phyloP scores from a whole-genome alignment of 2,797 vertebrate genomes.

The Hyperoplus immaculatus region DNA sequence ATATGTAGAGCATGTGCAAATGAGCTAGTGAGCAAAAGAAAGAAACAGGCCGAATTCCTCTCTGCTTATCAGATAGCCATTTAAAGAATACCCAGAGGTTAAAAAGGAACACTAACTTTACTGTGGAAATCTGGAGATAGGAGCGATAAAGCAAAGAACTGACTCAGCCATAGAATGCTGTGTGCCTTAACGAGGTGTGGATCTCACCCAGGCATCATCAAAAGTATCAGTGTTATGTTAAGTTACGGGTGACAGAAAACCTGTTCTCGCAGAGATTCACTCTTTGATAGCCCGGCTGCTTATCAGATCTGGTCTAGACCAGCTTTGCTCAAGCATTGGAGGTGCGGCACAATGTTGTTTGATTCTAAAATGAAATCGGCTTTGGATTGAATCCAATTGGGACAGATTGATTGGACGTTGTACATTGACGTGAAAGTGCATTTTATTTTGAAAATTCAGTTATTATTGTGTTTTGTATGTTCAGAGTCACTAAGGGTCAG shows the following conservation, averaged over 20 bases:
- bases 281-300: constrained; percentile 13
- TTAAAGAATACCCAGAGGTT: constrained; percentile 67
- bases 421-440: too few species aligned
- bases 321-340: constrained; percentile 13
- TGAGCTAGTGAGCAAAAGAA: constrained; percentile 11
- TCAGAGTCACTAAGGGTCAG: background rate
- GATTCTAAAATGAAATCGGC: background rate
- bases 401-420: background rate
- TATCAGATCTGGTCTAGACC: constrained; percentile 50
- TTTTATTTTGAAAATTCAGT: background rate
- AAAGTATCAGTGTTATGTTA: constrained; percentile 4
- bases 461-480: background rate
- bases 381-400: background rate
- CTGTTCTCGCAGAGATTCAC: constrained; percentile 30
- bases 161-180: constrained; percentile 20
- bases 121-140: constrained; percentile 54
- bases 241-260: constrained; percentile 34
- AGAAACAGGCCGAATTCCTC: constrained; percentile 24
- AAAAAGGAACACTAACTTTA: constrained; percentile 33
- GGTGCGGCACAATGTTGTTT: background rate
- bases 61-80: constrained; percentile 65
- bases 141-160: constrained; percentile 7
- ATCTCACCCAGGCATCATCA: constrained; percentile 29
- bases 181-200: background rate
- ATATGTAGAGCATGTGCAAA: constrained; percentile 26